phyloP scores from a whole-genome alignment of 2,797 vertebrate species.

The Parauchenoglanis punctatus region DNA sequence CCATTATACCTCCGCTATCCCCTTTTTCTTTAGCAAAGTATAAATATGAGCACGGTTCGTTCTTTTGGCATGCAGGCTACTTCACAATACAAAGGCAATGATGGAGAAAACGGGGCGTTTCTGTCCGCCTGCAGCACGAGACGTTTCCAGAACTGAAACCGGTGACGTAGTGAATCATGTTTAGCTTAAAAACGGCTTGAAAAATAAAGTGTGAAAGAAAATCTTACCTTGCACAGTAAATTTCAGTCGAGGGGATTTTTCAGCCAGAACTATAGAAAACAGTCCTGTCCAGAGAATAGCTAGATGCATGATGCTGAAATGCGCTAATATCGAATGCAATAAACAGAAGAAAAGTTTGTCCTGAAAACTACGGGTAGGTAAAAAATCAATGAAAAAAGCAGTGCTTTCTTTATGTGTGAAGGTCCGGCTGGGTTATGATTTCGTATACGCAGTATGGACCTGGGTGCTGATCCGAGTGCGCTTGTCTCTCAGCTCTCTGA shows the following conservation, averaged over 20 bases:
- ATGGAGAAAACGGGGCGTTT: neutral
- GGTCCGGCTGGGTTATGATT: slow-evolving; percentile 23
- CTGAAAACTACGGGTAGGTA: neutral
- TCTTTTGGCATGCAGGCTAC: neutral
- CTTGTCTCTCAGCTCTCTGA: slow-evolving; percentile 57
- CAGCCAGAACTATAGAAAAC: slow-evolving; percentile 65
- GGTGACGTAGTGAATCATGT: slow-evolving; percentile 1
- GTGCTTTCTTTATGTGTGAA: neutral
- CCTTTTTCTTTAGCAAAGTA: neutral
- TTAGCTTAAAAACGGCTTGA: neutral
- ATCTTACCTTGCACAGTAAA: slow-evolving; percentile 77
- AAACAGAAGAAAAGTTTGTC: slow-evolving; percentile 10
- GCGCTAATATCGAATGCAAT: neutral
- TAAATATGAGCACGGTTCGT: neutral
- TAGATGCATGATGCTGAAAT: slow-evolving; percentile 67
- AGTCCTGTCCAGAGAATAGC: slow-evolving; percentile 65
- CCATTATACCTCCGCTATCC: neutral
- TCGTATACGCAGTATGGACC: slow-evolving; percentile 25
- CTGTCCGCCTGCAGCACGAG: slow-evolving; percentile 9
- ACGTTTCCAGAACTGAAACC: slow-evolving; percentile 18
- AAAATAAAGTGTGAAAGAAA: neutral
- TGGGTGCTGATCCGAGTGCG: slow-evolving; percentile 52
- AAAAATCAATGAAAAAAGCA: neutral
- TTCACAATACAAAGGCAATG: neutral
- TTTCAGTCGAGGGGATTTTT: slow-evolving; percentile 79